phyloP scores from a whole-genome alignment of 1,140 invertebrate genomes.

The Bombus confusus region DNA sequence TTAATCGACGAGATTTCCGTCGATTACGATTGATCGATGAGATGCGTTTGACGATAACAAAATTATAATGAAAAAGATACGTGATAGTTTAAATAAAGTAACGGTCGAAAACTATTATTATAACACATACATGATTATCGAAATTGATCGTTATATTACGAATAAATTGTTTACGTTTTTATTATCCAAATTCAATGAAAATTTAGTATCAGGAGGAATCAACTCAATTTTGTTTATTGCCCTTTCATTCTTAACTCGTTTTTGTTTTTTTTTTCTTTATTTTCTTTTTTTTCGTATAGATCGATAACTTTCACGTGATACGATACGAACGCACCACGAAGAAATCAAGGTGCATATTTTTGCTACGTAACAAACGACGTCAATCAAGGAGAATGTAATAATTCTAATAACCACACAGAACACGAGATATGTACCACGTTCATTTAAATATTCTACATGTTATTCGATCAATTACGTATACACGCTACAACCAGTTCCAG shows the following conservation, averaged over 20 bases:
- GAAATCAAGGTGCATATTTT: conserved; percentile 41
- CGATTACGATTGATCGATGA: neutral
- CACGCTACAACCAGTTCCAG: neutral
- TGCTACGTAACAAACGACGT: conserved; percentile 42
- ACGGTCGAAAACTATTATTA: too few species aligned
- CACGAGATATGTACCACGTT: neutral
- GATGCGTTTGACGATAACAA: neutral
- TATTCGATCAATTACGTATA: neutral
- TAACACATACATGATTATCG: too few species aligned
- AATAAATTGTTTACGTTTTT: too few species aligned
- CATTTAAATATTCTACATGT: neutral
- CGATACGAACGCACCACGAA: neutral
- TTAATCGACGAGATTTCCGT: neutral
- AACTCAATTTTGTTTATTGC: too few species aligned
- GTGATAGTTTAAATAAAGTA: too few species aligned
- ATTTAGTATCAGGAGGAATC: too few species aligned
- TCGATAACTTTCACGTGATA: neutral
- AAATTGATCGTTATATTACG: too few species aligned
- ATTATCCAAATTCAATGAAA: too few species aligned
- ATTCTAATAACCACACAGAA: conserved; percentile 19
- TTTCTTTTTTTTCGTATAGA: neutral
- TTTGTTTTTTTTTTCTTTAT: neutral
- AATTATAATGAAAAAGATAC: neutral
- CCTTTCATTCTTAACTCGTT: neutral
- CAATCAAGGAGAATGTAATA: conserved; percentile 51